Percentiles rank a stretch among this genome's conserved stretches.
These are phyloP conservation scores for Agrochola lychnidis DNA, from an alignment of 2,888 invertebrate genomes.

Conservation along the genomic window DNA sequence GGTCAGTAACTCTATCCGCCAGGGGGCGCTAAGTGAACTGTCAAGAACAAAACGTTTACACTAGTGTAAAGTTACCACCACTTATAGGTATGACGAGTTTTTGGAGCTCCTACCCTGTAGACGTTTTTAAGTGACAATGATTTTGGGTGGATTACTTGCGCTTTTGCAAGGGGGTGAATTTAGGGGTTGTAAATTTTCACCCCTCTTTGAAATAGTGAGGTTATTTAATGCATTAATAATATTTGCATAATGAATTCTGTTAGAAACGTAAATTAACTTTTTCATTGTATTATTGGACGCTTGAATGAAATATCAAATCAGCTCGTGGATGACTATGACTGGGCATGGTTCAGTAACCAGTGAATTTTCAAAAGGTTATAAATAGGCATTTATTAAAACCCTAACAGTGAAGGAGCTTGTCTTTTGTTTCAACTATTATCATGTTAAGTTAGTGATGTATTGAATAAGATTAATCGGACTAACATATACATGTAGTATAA, in stretches of 20 bases:
- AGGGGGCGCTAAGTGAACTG: constrained; percentile 61
- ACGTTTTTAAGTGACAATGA: constrained; percentile 36
- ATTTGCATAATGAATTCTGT: constrained; percentile 19
- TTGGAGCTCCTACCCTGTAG: constrained; percentile 33
- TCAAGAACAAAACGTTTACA: constrained; percentile 51
- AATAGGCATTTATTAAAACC: background rate
- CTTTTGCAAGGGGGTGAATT: background rate
- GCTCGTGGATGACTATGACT: background rate
- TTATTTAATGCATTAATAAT: constrained; percentile 4
- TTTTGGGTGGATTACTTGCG: constrained; percentile 3
- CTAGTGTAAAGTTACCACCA: constrained; percentile 54
- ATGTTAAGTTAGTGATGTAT: too few relatives aligned
- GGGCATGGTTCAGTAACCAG: background rate
- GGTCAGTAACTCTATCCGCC: constrained; percentile 62
- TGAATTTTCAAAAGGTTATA: background rate
- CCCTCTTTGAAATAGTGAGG: background rate
- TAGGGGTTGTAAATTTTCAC: constrained; percentile 10
- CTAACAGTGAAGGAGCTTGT: too few relatives aligned
- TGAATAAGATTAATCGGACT: too few relatives aligned
- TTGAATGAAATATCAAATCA: background rate
- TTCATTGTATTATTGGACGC: background rate
- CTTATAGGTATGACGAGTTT: constrained; percentile 47
- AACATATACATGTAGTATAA: too few relatives aligned
- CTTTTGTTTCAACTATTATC: too few relatives aligned
- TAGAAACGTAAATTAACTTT: background rate